Base-by-base conservation (phyloP, 2,113 vertebrate genomes). In the Hippocampus guttulatus region DNA sequence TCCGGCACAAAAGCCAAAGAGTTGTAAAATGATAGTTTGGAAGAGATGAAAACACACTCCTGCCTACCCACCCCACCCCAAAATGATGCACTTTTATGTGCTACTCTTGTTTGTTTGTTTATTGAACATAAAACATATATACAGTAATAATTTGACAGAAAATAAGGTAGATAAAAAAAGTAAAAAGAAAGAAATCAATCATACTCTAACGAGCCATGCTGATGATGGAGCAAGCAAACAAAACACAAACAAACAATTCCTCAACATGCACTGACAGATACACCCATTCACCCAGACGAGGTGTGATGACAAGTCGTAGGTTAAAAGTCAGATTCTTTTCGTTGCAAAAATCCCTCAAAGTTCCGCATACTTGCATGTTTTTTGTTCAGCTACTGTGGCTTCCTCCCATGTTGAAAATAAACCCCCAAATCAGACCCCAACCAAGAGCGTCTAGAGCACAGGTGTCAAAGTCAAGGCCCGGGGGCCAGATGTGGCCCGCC, bases 271-370 rank as follows among this genome's bases (percentile, higher is more conserved):
- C n/a, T 38, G 65, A 75, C 68, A 71, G 58, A 67, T 15, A 61
- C 60, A 75, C 43, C 20, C 80, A 54, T 41, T 23, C 62, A 70
- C 67, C 51, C 72, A 57, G 33, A 61, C 68, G 77, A 79, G 75
- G 81, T 67, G 58, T 75, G 45, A 71, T 73, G 73, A 71, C 63
- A 77, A 64, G 38, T 61, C 75, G 74, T 68, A 62, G 64, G 57
- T 75, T 71, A 75, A 51, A 71, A 68, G 64, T 78, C 68, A 68
- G 43, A 61, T 77, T 68, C 77, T 72, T 71, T 85, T 75, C 70
- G 58, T 15, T 72, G 54, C 62, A 52, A 55, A 21, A 55, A 55
- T 55, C n/a, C n/a, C 21, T 23, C n/a, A n/a, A 55, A 10, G 52
- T 55, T 55, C 8, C 52, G 2, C 52, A 23, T 55, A 3, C 52